A percentile compares a stretch with the other conserved stretches of the same genome.
phyloP scores from a whole-genome alignment of 1,140 invertebrate species.

The Brachionus plicatilis region DNA sequence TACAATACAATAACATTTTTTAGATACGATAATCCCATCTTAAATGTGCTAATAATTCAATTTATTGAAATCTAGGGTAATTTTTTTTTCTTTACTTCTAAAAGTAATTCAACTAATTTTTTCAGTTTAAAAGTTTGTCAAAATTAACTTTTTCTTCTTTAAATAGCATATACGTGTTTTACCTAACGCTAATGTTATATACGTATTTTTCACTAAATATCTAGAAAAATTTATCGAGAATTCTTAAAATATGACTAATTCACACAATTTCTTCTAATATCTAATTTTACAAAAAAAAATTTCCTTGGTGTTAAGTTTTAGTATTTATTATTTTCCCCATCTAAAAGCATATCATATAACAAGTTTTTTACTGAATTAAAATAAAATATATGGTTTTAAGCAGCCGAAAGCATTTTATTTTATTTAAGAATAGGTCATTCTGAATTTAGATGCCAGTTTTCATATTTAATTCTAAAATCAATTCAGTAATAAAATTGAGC shows the following conservation, averaged over 20 bases:
- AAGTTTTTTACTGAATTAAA: not conserved
- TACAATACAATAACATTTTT: not conserved
- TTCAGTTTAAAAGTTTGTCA: not conserved
- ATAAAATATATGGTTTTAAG: not conserved
- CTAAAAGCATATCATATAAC: not conserved
- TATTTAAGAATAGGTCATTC: not conserved
- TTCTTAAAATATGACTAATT: not conserved
- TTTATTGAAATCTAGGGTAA: no score
- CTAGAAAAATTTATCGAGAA: not conserved
- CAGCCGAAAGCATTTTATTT: not conserved
- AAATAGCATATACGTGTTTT: not conserved
- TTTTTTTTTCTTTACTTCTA: no score
- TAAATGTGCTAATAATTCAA: not conserved
- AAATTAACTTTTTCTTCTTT: not conserved
- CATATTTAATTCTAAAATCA: not conserved
- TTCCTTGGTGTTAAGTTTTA: not conserved
- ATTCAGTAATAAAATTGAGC: not conserved
- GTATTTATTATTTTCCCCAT: not conserved
- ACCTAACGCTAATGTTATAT: not conserved
- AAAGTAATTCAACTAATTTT: no score
- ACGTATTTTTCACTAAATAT: not conserved
- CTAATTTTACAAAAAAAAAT: not conserved
- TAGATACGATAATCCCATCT: not conserved
- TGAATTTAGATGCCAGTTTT: not conserved
- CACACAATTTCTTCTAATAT: not conserved